A percentile compares a stretch with the other conserved stretches of the same genome.
Conservation (phyloP, 2,888 invertebrate species). For the Ryuthela nishihirai region DNA sequence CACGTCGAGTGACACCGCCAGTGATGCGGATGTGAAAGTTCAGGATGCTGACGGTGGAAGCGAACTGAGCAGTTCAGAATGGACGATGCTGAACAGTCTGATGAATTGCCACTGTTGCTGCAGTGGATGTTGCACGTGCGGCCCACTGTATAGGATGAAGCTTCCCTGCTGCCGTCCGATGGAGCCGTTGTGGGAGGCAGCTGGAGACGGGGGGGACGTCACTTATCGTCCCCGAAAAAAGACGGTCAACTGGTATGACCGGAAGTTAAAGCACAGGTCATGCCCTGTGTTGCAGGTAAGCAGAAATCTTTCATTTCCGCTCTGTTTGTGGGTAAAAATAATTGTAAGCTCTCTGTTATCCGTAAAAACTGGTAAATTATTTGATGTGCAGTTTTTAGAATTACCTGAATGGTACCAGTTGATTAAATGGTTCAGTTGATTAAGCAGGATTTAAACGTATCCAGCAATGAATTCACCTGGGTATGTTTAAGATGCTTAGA, state of each 20-base stretch:
- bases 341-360: too few species aligned
- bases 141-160: slow-evolving; percentile 30
- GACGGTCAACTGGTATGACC: slow-evolving; percentile 54
- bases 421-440: too few species aligned
- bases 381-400: too few species aligned
- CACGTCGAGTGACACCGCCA: slow-evolving; percentile 18
- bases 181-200: slow-evolving; percentile 54
- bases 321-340: too few species aligned
- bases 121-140: slow-evolving; percentile 20
- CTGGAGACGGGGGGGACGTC: not conserved
- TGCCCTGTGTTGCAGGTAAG: slow-evolving; percentile 69
- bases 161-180: slow-evolving; percentile 44
- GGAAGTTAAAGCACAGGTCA: slow-evolving; percentile 68
- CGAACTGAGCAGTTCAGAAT: slow-evolving; percentile 1
- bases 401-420: too few species aligned
- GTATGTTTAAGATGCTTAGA: too few species aligned
- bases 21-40: slow-evolving; percentile 17
- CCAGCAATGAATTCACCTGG: too few species aligned
- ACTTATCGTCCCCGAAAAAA: slow-evolving; percentile 18
- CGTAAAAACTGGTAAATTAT: too few species aligned
- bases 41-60: not conserved
- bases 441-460: too few species aligned
- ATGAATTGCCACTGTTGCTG: slow-evolving; percentile 15
- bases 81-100: slow-evolving; percentile 5
- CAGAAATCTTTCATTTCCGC: too few species aligned